phyloP scores from a whole-genome alignment of 1,140 invertebrate species.

The Oryctes rhinoceros region DNA sequence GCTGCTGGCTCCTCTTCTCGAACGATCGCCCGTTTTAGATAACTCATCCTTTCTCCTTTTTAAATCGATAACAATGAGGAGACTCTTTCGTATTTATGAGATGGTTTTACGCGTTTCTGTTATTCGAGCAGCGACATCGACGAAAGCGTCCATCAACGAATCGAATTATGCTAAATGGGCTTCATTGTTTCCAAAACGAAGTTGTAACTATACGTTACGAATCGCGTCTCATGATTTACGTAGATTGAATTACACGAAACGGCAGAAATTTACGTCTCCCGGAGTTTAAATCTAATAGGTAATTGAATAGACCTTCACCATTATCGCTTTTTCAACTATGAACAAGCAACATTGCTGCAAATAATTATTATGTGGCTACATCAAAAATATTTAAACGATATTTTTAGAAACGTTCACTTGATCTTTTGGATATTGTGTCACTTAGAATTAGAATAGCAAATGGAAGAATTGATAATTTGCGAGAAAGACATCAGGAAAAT shows the following conservation, averaged over 20 bases:
- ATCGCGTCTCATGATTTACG: constrained; percentile 27
- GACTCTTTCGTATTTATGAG: constrained; percentile 37
- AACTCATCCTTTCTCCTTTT: constrained; percentile 33
- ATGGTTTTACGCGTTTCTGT: constrained; percentile 37
- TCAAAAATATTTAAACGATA: too few species aligned
- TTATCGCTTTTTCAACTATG: background rate
- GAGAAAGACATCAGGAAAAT: too few species aligned
- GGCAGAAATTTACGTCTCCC: constrained; percentile 13
- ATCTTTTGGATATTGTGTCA: too few species aligned
- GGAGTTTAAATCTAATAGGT: background rate
- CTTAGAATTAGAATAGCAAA: too few species aligned
- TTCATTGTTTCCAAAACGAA: constrained; percentile 36
- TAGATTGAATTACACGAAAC: constrained; percentile 18
- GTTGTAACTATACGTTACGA: constrained; percentile 29
- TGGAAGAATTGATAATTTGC: too few species aligned
- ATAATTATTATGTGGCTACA: too few species aligned
- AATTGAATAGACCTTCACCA: background rate
- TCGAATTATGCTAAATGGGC: constrained; percentile 36
- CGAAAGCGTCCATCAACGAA: constrained; percentile 33
- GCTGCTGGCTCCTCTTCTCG: background rate
- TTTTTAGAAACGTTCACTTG: too few species aligned
- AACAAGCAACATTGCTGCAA: too few species aligned
- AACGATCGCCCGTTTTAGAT: constrained; percentile 10
- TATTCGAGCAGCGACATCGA: constrained; percentile 34
- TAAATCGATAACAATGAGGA: constrained; percentile 36